A percentile compares a stretch with the other conserved stretches of the same genome.
Evolutionary conservation across 1,140 invertebrate species (phyloP).

Genomic region (Bathynomus jamesi): DNA sequence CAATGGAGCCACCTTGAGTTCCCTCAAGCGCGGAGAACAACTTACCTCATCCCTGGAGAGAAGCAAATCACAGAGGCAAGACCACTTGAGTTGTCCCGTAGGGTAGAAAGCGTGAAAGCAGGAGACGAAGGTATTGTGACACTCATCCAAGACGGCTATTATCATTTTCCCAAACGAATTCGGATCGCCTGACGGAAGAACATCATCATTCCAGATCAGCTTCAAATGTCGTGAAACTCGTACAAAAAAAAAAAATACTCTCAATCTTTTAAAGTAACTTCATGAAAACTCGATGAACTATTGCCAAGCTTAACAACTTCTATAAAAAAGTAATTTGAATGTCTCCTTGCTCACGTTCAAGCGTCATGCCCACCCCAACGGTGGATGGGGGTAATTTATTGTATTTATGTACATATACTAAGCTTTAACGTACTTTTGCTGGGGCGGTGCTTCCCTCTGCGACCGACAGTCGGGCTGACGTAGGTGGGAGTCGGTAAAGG

Average conservation of each 20-base stretch:
- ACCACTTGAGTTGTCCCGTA: constrained; percentile 85
- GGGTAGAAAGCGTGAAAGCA: constrained; percentile 96
- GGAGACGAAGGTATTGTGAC: constrained; percentile 77
- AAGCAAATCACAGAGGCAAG: constrained; percentile 76
- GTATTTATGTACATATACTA: no score
- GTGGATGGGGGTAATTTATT: no score
- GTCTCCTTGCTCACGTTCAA: no score
- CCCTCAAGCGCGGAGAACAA: no score
- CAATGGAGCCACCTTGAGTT: no score
- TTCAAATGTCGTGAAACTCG: no score
- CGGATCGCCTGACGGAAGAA: not conserved
- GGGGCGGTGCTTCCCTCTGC: constrained; percentile 28
- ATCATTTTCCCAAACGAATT: constrained; percentile 14
- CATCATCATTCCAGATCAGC: no score
- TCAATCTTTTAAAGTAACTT: not conserved
- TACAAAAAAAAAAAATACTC: constrained; percentile 2
- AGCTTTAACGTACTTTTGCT: constrained; percentile 26
- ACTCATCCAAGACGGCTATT: constrained; percentile 70
- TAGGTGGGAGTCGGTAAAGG: constrained; percentile 46
- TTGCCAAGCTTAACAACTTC: no score
- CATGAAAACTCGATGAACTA: no score
- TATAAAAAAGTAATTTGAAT: no score
- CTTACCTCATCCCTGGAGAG: constrained; percentile 59
- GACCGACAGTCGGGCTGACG: constrained; percentile 9
- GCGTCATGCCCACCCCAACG: no score